phyloP scores from a whole-genome alignment of 2,113 vertebrate species.

The Prochilodus magdalenae region DNA sequence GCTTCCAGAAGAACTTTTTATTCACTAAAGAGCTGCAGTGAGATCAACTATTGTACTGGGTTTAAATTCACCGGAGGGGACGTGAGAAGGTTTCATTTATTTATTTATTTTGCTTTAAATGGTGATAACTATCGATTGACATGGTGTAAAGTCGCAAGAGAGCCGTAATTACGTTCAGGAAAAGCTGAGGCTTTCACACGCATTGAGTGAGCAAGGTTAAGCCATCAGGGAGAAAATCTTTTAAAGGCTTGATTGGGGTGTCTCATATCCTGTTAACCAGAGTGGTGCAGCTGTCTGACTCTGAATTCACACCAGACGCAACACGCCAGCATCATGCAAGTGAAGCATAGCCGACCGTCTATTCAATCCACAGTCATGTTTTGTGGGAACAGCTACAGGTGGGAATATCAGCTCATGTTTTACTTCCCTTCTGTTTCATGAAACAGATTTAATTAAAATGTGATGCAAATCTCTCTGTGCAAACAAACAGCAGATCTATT shows the following conservation, averaged over 20 bases:
- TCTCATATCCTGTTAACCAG: not conserved
- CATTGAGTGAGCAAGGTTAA: constrained; percentile 4
- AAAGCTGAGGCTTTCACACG: not conserved
- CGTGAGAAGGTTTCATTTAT: not conserved
- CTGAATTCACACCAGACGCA: not conserved
- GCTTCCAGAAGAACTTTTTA: not conserved
- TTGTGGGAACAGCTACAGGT: not conserved
- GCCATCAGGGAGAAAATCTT: not conserved
- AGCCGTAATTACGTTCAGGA: not conserved
- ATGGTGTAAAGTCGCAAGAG: constrained; percentile 11
- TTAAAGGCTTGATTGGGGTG: not conserved
- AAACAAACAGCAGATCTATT: not conserved
- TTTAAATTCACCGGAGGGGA: not conserved
- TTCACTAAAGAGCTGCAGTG: not conserved
- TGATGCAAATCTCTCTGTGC: no score
- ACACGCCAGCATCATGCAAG: not conserved
- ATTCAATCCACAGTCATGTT: no score
- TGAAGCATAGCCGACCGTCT: not conserved
- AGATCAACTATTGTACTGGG: not conserved
- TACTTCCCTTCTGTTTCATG: not conserved
- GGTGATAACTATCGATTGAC: not conserved
- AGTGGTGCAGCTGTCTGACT: not conserved
- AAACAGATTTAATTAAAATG: not conserved
- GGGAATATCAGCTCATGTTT: not conserved
- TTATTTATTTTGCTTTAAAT: not conserved